These are phyloP conservation scores for Argyresthia albistria DNA, from an alignment of 2,888 invertebrate genomes.

Conservation along the genomic window DNA sequence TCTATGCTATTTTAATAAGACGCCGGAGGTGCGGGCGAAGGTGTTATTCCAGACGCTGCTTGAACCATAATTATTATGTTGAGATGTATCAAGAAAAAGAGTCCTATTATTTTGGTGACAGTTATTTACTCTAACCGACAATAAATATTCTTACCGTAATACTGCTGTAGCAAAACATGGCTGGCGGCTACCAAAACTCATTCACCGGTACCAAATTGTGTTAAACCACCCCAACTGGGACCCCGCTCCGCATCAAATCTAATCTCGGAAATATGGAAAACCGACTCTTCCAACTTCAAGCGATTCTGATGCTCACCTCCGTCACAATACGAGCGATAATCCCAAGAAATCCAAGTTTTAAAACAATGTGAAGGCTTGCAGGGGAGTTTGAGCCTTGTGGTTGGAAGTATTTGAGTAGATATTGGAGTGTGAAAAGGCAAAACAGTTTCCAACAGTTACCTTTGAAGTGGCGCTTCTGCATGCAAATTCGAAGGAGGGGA, in stretches of 20 bases:
- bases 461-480: conserved; percentile 72
- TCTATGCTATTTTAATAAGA: too few relatives aligned
- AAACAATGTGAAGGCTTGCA: neutral
- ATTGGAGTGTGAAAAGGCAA: conserved; percentile 14
- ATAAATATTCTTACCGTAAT: neutral
- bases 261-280: conserved; percentile 23
- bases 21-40: too few relatives aligned
- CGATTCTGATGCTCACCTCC: neutral
- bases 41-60: too few relatives aligned
- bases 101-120: neutral
- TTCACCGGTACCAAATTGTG: conserved; percentile 64
- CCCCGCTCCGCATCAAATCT: conserved; percentile 49
- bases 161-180: conserved; percentile 32
- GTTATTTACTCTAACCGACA: neutral
- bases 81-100: too few relatives aligned
- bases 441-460: conserved; percentile 52
- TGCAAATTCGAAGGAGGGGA: conserved; percentile 47
- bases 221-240: conserved; percentile 48
- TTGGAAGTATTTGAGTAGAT: neutral
- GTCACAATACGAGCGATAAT: neutral
- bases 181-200: conserved; percentile 71
- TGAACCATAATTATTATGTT: too few relatives aligned
- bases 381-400: neutral
- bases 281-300: neutral
- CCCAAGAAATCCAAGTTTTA: neutral